phyloP scores from a whole-genome alignment of 2,113 vertebrate species.

The Thinocorus orbignyianus region DNA sequence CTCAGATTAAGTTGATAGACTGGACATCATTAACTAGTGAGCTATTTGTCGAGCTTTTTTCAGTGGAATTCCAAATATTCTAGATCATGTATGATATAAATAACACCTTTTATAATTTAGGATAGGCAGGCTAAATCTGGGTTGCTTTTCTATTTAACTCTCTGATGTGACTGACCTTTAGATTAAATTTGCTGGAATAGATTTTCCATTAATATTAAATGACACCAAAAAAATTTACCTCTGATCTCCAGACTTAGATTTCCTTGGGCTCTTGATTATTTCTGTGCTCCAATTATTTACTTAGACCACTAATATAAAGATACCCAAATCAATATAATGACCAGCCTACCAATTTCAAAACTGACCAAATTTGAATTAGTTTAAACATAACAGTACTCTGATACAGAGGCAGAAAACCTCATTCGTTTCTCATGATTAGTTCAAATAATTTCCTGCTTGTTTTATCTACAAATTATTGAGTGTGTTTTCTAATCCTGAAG shows the following conservation, averaged over 20 bases:
- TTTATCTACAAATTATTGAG: slow-evolving; percentile 25
- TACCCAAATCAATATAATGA: slow-evolving; percentile 11
- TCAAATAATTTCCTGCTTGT: slow-evolving; percentile 21
- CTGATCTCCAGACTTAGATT: slow-evolving; percentile 15
- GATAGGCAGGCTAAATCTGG: slow-evolving; percentile 8
- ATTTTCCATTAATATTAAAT: slow-evolving; percentile 69
- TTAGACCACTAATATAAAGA: slow-evolving; percentile 7
- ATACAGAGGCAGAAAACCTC: background rate
- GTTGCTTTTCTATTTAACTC: slow-evolving; percentile 52
- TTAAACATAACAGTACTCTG: background rate
- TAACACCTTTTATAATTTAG: slow-evolving; percentile 50
- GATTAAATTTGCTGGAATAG: slow-evolving; percentile 52
- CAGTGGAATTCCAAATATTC: background rate
- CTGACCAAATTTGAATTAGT: slow-evolving; percentile 19
- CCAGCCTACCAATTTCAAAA: slow-evolving; percentile 20
- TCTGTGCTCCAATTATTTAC: slow-evolving; percentile 38
- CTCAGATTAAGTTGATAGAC: background rate
- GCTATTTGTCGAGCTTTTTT: background rate
- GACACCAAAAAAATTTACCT: background rate
- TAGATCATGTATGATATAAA: background rate
- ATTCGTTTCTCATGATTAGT: slow-evolving; percentile 18
- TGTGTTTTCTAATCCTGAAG: background rate
- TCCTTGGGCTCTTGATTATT: slow-evolving; percentile 33
- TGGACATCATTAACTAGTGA: background rate
- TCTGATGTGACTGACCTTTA: slow-evolving; percentile 57